Base-by-base conservation (phyloP, 2,888 invertebrate species). In the Rhamphomyia laevipes region DNA sequence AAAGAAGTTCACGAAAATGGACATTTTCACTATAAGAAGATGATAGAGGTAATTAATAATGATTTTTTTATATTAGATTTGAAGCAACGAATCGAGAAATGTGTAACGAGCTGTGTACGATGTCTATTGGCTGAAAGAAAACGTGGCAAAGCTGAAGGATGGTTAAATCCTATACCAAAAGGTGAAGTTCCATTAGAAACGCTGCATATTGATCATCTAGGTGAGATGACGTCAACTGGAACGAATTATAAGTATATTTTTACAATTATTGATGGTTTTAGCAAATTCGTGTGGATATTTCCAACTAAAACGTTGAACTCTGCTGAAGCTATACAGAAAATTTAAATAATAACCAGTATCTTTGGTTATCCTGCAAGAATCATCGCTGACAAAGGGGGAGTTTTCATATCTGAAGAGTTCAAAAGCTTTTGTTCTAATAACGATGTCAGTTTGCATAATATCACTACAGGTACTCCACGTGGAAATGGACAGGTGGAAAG, bases 131-230 rank as follows among this genome's bases (percentile, higher is more conserved):
- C 51, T 17, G 21, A 55, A n/a, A n/a, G n/a, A n/a, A n/a, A n/a
- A n/a, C n/a, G n/a, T n/a, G n/a, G n/a, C n/a, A 65, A 61, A 50
- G 53, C 59, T 30, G 62, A 64, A 54, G 64, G 65, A n/a, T 58
- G 54, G 13, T 50, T 65, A 27, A 46, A 64, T 43, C 53, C 59
- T 0, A 58, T 67, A 5, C 57, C 60, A 15, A 65, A 66, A 33
- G 63, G 55, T 11, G 57, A 53, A 1, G 40, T 45, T 3, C 65
- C 33, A 33, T 33, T 33, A 9, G 13, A 33, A 5, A 33, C 33
- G 33, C 4, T 33, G 7, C 62, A 64, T 43, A 44, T 60, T n/a
- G 64, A 64, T 43, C 65, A 65, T 38, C 15, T 66, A 3, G 63
- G 64, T 5, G 63, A 63, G 4, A 18, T 62, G 42, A 47, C 54